Base-by-base conservation (phyloP, 1,140 invertebrate genomes). In the Drosophila busckii region DNA sequence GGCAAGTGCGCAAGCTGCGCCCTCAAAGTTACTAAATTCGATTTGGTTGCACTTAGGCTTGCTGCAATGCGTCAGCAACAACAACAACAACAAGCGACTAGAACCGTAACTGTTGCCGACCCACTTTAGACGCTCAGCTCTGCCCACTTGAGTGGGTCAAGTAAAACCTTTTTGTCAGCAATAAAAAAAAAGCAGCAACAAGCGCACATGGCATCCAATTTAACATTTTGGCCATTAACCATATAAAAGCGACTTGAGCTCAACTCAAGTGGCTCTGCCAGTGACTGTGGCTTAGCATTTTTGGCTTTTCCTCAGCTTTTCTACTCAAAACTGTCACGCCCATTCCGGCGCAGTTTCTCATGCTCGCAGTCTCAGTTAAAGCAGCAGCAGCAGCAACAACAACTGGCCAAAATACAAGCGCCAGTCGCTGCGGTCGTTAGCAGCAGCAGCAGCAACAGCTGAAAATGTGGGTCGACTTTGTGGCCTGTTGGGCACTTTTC, bases 151-250 rank as follows among this genome's bases (percentile, higher is more conserved):
- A 76, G 67, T 76, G 71, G 71, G 71, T 76, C 71, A 76, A 76
- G 71, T 66, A 78, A 76, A 78, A 78, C 73, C 71, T 78, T 78
- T 80, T 80, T 76, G 71, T 76, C 71, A 76, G 71, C 71, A 66
- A 62, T 66, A 76, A 70, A 70, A 69, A 70, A 37, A 55, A 63
- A 44, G 53, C 60, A 65, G 45, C 60, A 60, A 59, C 61, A 48
- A 32, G 40, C 42, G 17, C 4, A 22, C 9, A 34, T 15, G 8
- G n/a, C 23, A 41, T 58, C 55, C 71, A 76, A 78, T 76, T 76
- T 78, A 62, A 76, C 55, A 54, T 53, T 45, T 40, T 59, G n/a
- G 48, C 55, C 41, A 28, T 50, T 64, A 64, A 22, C 70, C 70
- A 70, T 76, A 69, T 70, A 76, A 25, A 26, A 17, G 12, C 32